Base-by-base conservation (phyloP, 2,797 vertebrate species). In the Leuciscus waleckii region DNA sequence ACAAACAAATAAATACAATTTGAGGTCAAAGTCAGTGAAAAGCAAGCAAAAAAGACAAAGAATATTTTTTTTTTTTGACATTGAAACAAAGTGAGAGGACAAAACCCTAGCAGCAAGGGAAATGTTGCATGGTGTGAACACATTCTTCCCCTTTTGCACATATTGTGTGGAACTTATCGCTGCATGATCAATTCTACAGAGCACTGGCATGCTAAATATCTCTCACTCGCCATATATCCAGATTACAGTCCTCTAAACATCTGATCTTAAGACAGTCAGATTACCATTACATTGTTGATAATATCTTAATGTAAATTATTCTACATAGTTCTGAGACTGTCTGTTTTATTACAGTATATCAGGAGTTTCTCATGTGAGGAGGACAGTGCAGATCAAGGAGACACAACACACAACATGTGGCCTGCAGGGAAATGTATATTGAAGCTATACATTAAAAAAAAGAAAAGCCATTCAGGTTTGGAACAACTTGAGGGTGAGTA, bases 141-240 rank as follows among this genome's bases (percentile, higher is more conserved):
- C 19, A 39, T 56, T 29, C 41, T 83, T 83, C 81, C 70, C 29
- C 41, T 83, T 83, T 75, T 75, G 14, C 41, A 49, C 5, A 35
- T 2, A 9, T 26, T 39, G 61, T 39, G 82, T 76, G 23, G 21
- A 76, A 63, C 29, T 21, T 46, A 5, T 63, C 0, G 4, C 32
- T n/a, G 39, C 26, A 74, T n/a, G 26, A 65, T 37, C 70, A n/a
- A 39, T 41, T 56, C 35, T 63, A 41, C 56, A 78, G 37, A 61
- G 29, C 79, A 67, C 26, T 2, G 29, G 75, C 21, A 49, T 35
- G 4, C 26, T n/a, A 65, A 54, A 51, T 67, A 54, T 23, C 19
- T 63, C 26, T 32, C 32, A 54, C 32, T 56, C 51, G n/a, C 2
- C 13, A 32, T 19, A 9, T 41, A 37, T 23, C 39, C 4, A 61